Conservation (phyloP, 2,888 invertebrate species). For the Globia sparganii region DNA sequence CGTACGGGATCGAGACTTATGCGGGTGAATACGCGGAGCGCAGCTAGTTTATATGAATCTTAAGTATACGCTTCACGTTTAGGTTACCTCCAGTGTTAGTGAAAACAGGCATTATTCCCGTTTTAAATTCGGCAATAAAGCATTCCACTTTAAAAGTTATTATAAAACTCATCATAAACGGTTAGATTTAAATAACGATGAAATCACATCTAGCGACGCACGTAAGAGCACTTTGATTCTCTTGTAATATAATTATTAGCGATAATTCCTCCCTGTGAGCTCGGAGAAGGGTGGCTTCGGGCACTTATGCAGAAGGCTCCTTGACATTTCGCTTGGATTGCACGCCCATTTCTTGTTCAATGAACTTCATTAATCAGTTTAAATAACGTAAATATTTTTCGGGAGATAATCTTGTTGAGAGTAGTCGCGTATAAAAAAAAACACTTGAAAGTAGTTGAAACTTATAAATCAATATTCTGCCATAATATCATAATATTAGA, state of each 20-base stretch:
- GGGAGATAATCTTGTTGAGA: background rate
- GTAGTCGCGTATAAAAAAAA: background rate
- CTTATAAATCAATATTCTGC: background rate
- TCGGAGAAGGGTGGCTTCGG: constrained; percentile 41
- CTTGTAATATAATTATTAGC: constrained; percentile 53
- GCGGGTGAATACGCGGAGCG: background rate
- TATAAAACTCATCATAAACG: background rate
- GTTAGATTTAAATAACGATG: constrained; percentile 13
- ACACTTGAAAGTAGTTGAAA: background rate
- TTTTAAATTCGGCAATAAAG: background rate
- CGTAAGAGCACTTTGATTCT: constrained; percentile 55
- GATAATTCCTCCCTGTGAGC: constrained; percentile 52
- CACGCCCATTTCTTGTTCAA: constrained; percentile 47
- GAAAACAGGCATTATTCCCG: background rate
- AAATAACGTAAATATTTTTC: constrained; percentile 33
- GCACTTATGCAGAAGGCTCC: constrained; percentile 57
- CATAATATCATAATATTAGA: background rate
- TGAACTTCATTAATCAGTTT: constrained; percentile 40
- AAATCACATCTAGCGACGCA: constrained; percentile 14
- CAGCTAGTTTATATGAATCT: background rate
- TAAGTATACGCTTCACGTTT: background rate
- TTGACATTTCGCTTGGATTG: constrained; percentile 48
- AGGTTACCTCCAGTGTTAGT: background rate
- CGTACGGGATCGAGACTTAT: background rate
- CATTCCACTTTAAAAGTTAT: background rate